Base-by-base conservation (phyloP, 2,888 invertebrate genomes). In the Oligia strigilis region DNA sequence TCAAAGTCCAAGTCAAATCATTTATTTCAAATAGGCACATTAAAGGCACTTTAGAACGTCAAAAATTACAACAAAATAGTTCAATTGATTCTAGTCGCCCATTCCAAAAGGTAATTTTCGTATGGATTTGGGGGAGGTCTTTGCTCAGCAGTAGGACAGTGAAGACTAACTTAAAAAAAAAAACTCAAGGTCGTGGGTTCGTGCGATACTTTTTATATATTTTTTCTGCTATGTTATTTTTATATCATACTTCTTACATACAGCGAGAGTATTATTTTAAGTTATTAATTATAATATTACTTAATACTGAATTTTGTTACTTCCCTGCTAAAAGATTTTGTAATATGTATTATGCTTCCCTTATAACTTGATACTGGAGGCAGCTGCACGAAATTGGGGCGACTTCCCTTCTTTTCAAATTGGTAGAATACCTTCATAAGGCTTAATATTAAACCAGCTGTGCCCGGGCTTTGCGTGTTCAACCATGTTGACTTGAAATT, bases 151-250 rank as follows among this genome's bases (percentile, higher is more conserved):
- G 17, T 52, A 14, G 52, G 19, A 52, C 19, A 52, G 2, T 2
- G 2, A 0, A 52, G 2, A 14, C 17, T 19, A 52, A 52, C 17
- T 52, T 6, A 0, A 52, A 52, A 17, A 52, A 17, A 2, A 52
- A 97, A 97, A 97, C 97, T 97, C 97, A 97, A 97, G 97, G 97
- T 97, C 97, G 97, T 97, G 97, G 97, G 97, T 97, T 97, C 97
- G 97, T 1, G 29, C 29, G 29, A 29, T 1, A 29, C 29, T 29
- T 29, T 29, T 29, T 29, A 29, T 29, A 29, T 29, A 1, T 29
- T 29, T 29, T 29, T 29, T 29, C 11, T 2, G 11, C 46, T 11
- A 46, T 0, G 3, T 46, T 46, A 46, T 46, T 46, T 46, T 5
- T 1, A 3, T 46, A 52, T 17, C 6, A 17, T 55, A 19, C 29